These are phyloP conservation scores for Ephestia elutella DNA, from an alignment of 1,140 invertebrate species.

Conservation along the genomic window DNA sequence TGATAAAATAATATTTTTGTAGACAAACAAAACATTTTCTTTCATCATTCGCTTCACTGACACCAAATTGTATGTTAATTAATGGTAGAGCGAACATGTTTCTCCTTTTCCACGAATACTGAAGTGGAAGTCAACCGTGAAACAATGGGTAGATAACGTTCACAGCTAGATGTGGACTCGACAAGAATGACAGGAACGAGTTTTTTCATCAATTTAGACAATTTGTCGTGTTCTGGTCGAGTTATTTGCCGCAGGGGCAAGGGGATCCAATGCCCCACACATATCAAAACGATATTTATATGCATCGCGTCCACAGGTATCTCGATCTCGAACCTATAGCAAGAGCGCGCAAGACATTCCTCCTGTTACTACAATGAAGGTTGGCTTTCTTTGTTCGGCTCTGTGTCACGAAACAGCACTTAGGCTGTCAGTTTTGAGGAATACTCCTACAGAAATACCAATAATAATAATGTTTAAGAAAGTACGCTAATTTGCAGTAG, in stretches of 20 bases:
- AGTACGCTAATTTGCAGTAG: too few species aligned
- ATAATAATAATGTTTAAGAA: neutral
- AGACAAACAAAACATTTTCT: too few species aligned
- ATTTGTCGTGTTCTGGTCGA: neutral
- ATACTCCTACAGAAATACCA: slow-evolving; percentile 5
- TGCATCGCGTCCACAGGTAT: too few species aligned
- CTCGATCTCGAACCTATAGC: too few species aligned
- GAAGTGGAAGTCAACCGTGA: slow-evolving; percentile 3
- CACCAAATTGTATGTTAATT: neutral
- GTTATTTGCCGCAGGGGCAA: neutral
- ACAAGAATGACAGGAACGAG: neutral
- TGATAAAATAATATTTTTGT: too few species aligned
- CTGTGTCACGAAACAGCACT: slow-evolving; percentile 13
- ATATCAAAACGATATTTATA: too few species aligned
- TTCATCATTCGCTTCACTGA: neutral
- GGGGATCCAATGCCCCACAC: too few species aligned
- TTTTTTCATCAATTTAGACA: neutral
- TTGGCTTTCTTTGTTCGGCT: slow-evolving; percentile 8
- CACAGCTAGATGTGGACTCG: neutral
- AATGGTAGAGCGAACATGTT: neutral
- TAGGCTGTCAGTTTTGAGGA: slow-evolving; percentile 14
- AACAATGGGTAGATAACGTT: slow-evolving; percentile 1
- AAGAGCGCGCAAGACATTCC: too few species aligned
- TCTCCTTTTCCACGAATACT: neutral
- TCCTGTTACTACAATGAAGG: too few species aligned